A percentile compares a stretch with the other conserved stretches of the same genome.
Conservation (phyloP, 2,113 vertebrate species). For the Mormoops blainvillei region DNA sequence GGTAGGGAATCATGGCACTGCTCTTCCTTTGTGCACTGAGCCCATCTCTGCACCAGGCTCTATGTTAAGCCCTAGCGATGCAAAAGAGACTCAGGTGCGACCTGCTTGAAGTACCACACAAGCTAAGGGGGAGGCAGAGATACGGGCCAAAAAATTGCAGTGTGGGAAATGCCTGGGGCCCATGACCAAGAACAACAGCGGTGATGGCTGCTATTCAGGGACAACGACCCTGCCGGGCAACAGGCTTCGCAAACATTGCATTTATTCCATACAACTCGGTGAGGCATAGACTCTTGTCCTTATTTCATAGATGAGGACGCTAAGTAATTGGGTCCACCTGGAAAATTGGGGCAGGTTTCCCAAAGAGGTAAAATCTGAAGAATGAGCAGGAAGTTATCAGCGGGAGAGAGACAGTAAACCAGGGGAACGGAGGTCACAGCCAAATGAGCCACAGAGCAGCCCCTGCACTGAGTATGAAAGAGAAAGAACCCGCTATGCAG, state of each 20-base stretch:
- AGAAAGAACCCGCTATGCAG: background rate
- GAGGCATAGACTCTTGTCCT: background rate
- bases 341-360: background rate
- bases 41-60: background rate
- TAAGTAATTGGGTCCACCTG: background rate
- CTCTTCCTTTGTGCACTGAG: background rate
- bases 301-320: background rate
- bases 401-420: background rate
- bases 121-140: background rate
- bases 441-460: background rate
- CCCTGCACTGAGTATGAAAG: background rate
- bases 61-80: background rate
- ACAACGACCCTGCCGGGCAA: accelerated
- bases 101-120: background rate
- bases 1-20: accelerated
- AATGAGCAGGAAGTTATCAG: background rate
- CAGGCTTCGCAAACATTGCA: accelerated
- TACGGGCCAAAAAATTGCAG: accelerated
- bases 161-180: background rate
- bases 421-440: background rate
- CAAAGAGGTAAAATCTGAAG: background rate
- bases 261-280: accelerated
- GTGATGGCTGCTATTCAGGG: accelerated
- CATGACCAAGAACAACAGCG: accelerated
- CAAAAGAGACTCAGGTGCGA: background rate